Evolutionary conservation across 1,140 invertebrate species (phyloP).

Genomic region (Antheraea pernyi): DNA sequence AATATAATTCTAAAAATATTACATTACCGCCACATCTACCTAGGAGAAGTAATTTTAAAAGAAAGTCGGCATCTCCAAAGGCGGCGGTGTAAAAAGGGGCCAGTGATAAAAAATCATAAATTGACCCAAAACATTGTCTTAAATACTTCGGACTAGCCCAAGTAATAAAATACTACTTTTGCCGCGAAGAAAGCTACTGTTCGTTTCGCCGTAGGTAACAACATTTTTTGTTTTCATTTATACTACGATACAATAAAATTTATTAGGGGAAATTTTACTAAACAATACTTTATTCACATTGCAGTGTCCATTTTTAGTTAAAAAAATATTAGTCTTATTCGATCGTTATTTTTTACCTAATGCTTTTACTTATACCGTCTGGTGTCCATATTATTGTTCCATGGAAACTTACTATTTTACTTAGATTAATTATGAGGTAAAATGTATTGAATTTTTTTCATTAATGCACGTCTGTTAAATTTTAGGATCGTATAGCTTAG

Average conservation of each 20-base stretch:
- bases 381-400: no score
- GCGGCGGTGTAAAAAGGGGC: conserved; percentile 35
- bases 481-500: no score
- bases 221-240: conserved; percentile 11
- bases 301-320: not conserved
- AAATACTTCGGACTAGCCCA: conserved; percentile 24
- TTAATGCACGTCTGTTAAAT: no score
- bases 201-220: not conserved
- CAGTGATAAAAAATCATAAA: conserved; percentile 48
- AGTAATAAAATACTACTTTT: conserved; percentile 36
- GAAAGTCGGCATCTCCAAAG: conserved; percentile 40
- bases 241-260: conserved; percentile 20
- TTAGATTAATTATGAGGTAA: no score
- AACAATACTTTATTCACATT: not conserved
- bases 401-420: no score
- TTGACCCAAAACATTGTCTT: conserved; percentile 47
- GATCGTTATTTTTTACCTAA: not conserved
- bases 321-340: not conserved
- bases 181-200: conserved; percentile 46
- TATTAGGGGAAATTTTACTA: conserved; percentile 7
- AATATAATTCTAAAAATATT: not conserved
- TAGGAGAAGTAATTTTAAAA: conserved; percentile 28
- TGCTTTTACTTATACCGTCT: no score
- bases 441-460: no score
- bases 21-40: conserved; percentile 12